Percentiles rank a stretch among this genome's conserved stretches.
These are phyloP conservation scores for Plutomurus gul DNA, from an alignment of 1,140 invertebrate species.

Conservation along the genomic window DNA sequence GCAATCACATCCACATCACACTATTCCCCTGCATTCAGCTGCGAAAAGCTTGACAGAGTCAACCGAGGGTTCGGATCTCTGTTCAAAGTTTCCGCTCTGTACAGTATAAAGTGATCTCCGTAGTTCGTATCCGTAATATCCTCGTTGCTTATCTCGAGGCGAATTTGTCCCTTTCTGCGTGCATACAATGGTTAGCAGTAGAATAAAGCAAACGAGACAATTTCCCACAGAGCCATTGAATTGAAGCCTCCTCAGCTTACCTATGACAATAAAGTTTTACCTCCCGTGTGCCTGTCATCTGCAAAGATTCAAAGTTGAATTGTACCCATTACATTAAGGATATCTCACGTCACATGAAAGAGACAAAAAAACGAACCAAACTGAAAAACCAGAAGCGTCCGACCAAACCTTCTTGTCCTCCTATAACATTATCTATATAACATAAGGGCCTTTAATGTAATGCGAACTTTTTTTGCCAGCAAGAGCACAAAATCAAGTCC, in stretches of 20 bases:
- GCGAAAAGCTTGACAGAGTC: too few relatives aligned
- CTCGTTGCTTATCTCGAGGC: too few relatives aligned
- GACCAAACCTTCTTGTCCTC: not conserved
- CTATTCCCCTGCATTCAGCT: too few relatives aligned
- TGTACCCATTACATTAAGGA: not conserved
- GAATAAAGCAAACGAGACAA: not conserved
- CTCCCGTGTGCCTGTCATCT: not conserved
- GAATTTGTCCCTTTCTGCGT: too few relatives aligned
- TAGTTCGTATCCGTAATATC: too few relatives aligned
- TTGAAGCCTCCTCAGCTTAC: too few relatives aligned
- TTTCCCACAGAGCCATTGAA: not conserved
- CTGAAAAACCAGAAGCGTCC: not conserved
- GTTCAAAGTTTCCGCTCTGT: too few relatives aligned
- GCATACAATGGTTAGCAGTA: too few relatives aligned
- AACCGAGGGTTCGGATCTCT: too few relatives aligned
- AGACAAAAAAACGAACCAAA: not conserved
- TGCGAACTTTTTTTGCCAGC: not conserved
- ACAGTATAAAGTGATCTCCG: too few relatives aligned
- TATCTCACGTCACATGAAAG: not conserved
- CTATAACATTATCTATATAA: not conserved
- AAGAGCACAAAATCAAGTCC: not conserved
- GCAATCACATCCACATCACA: too few relatives aligned
- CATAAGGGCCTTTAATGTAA: not conserved
- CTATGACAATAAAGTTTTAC: not conserved
- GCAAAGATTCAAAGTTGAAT: conserved; percentile 18